These are phyloP conservation scores for Brachionus angularis DNA, from an alignment of 1,140 invertebrate genomes.

Conservation along the genomic window DNA sequence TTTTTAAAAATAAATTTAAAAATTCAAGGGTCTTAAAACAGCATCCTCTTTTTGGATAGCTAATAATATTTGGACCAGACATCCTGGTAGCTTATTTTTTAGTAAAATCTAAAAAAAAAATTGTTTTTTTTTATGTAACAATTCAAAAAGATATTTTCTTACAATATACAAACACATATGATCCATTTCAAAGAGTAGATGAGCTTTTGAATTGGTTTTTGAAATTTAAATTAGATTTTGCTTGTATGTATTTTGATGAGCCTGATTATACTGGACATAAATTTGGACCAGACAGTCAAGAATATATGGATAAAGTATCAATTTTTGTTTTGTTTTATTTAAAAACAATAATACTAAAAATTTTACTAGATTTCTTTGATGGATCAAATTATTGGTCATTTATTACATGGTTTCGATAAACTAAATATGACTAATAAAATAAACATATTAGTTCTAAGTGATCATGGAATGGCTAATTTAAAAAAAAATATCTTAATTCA, in stretches of 20 bases:
- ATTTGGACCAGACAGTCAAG: constrained; percentile 14
- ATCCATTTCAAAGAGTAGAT: neutral
- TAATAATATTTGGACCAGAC: neutral
- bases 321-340: too few relatives aligned
- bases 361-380: too few relatives aligned
- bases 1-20: neutral
- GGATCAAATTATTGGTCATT: neutral
- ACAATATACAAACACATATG: neutral
- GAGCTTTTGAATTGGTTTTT: constrained; percentile 4
- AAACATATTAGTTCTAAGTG: neutral
- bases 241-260: constrained; percentile 23
- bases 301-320: too few relatives aligned
- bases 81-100: neutral
- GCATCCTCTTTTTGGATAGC: constrained; percentile 18
- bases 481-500: neutral
- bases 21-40: constrained; percentile 12
- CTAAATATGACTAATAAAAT: neutral
- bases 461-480: neutral
- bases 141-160: neutral
- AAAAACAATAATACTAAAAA: too few relatives aligned
- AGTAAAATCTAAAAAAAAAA: neutral
- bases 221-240: constrained; percentile 30
- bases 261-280: constrained; percentile 26
- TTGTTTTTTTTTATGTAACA: too few relatives aligned
- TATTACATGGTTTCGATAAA: neutral